Percentiles rank a stretch among this genome's conserved stretches.
Evolutionary conservation across 2,113 vertebrate species (phyloP).

Genomic region (Dicerorhinus sumatrensis): DNA sequence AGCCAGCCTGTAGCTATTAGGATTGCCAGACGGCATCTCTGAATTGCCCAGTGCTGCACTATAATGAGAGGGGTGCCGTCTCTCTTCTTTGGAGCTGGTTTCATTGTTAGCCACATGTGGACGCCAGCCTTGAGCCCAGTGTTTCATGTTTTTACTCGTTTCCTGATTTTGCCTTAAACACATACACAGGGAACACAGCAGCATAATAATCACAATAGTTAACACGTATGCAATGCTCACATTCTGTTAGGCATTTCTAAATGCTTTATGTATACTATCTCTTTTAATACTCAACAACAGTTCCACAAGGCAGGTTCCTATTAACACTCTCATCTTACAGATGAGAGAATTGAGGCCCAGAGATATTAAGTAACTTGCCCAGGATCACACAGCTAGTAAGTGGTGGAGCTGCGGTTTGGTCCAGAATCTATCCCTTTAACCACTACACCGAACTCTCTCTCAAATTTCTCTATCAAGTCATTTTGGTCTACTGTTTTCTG

Average conservation of each 20-base stretch:
- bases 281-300: neutral
- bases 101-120: neutral
- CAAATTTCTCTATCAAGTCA: neutral
- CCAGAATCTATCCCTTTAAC: neutral
- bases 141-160: neutral
- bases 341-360: neutral
- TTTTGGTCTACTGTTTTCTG: neutral
- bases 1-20: conserved; percentile 41
- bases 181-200: neutral
- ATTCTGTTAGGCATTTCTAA: neutral
- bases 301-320: neutral
- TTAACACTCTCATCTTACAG: neutral
- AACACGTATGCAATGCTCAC: neutral
- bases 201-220: neutral
- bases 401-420: neutral
- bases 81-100: neutral
- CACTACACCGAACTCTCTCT: neutral
- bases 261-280: neutral
- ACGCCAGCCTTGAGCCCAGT: neutral
- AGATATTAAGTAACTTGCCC: neutral
- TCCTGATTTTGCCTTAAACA: conserved; percentile 9
- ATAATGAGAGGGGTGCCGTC: neutral
- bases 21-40: neutral
- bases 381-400: neutral
- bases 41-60: neutral